Evolutionary conservation across 2,888 invertebrate species (phyloP).

Genomic region (Oasisia sp.): DNA sequence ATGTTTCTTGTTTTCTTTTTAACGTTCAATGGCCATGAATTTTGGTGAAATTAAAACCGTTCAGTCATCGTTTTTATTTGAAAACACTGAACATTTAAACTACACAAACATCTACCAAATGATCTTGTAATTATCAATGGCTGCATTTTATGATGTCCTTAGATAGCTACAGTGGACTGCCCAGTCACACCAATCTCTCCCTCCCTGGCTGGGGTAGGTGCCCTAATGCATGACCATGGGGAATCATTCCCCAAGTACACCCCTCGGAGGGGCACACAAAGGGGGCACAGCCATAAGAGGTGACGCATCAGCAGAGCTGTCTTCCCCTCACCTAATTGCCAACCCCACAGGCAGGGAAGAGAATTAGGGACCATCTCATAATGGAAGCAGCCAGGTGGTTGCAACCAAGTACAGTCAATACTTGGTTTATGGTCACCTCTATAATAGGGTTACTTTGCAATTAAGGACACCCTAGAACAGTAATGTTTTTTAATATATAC

Average conservation of each 20-base stretch:
- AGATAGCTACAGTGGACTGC: background rate
- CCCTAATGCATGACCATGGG: background rate
- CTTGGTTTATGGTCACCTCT: too few relatives aligned
- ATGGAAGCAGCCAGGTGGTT: background rate
- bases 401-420: background rate
- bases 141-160: background rate
- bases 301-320: background rate
- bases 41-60: too few relatives aligned
- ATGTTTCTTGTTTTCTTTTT: too few relatives aligned
- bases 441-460: too few relatives aligned
- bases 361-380: background rate
- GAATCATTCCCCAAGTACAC: background rate
- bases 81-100: background rate
- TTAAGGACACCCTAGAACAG: too few relatives aligned
- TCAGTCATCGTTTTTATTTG: too few relatives aligned
- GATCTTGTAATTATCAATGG: background rate
- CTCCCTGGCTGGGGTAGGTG: background rate
- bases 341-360: background rate
- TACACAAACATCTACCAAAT: background rate
- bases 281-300: background rate
- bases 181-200: too few relatives aligned
- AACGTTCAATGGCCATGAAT: too few relatives aligned
- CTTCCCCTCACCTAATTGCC: conserved; percentile 3
- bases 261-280: conserved; percentile 4
- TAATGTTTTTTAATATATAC: too few relatives aligned